Base-by-base conservation (phyloP, 1,140 invertebrate genomes). In the Macrostomum lignano region DNA sequence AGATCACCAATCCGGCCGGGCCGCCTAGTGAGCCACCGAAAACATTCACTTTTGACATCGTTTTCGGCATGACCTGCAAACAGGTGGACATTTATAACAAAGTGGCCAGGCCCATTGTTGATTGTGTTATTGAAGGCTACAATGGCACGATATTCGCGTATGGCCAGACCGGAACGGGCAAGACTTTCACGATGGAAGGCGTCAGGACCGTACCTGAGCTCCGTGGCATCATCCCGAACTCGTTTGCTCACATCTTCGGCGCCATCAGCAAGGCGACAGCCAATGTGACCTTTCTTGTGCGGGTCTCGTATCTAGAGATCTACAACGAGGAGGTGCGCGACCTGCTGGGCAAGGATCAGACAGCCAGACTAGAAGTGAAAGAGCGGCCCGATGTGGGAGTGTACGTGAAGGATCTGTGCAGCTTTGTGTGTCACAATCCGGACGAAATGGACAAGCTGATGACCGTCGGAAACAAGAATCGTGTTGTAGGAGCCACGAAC, bases 121-220 rank as follows among this genome's bases (percentile, higher is more conserved):
- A 75, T 35, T 76, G 86, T 63, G 81, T 93, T 14, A 55, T 94
- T n/a, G 66, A 67, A 31, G 86, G 86, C 4, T 96, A 88, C 53
- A 94, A 93, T 60, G 93, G 53, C 54, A 94, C 86, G 1, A 78
- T 94, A 21, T 94, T 94, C 67, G 86, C 82, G 0, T 94, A 96
- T 65, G 86, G 86, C 2, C 86, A 93, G 61, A 91, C 81, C 5
- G 84, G 86, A 29, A 88, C 81, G 0, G 84, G 86, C 9, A 96
- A 94, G 60, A 96, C 86, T 0, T 88, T 76, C 50, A 94, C 86
- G 0, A 94, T 96, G 86, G 78, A 86, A 49, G 86, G 86, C 30
- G 67, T 72, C 26, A 64, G 68, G 31, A 64, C 61, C 21, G 44
- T 55, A 17, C 49, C 53, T 33, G 55, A 62, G 31, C 40, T 54